Base-by-base conservation (phyloP, 2,113 vertebrate genomes). In the Podarcis raffonei region DNA sequence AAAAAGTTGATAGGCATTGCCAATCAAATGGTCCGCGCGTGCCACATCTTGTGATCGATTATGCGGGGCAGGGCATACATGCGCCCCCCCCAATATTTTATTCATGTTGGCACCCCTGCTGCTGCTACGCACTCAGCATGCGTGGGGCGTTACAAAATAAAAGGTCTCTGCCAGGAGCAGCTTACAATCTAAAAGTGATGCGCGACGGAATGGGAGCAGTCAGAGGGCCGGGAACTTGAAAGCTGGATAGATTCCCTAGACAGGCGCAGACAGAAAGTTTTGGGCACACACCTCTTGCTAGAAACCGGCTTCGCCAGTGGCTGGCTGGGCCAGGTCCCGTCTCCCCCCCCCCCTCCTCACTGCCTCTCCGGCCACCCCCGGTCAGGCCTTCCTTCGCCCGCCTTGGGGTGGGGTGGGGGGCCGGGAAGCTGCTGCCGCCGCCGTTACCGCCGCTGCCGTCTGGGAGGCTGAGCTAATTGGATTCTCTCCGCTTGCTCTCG, bases 381-480 rank as follows among this genome's bases (percentile, higher is more conserved):
- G 79, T 37, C 74, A 76, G 74, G 37, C 75, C 75, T 22, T 6
- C 16, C 79, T 13, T 22, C 30, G 30, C 79, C 59, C 1, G 13
- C 71, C 69, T 25, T 32, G 30, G 30, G 65, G 23, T 66, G 65
- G 23, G 65, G 18, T 7, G 1, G n/a, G 48, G 15, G 13, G 11
- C 11, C 30, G 69, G 69, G 69, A 30, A 72, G 57, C 53, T 12
- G 18, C 20, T 27, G 30, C 6, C 8, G 66, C 65, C 27, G 84
- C 83, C 78, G 69, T 42, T 20, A 32, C 32, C 4, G 65, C 65
- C n/a, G 39, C 37, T 72, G 91, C 87, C 89, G 89, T 86, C 92
- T 92, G 93, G 92, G 90, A 86, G 86, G 87, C 87, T 79, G 84
- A 79, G 85, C 62, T 94, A 91, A 94, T 94, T 86, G 84, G 87